Evolutionary conservation across 2,113 vertebrate species (phyloP).

Genomic region (Empidonax traillii): DNA sequence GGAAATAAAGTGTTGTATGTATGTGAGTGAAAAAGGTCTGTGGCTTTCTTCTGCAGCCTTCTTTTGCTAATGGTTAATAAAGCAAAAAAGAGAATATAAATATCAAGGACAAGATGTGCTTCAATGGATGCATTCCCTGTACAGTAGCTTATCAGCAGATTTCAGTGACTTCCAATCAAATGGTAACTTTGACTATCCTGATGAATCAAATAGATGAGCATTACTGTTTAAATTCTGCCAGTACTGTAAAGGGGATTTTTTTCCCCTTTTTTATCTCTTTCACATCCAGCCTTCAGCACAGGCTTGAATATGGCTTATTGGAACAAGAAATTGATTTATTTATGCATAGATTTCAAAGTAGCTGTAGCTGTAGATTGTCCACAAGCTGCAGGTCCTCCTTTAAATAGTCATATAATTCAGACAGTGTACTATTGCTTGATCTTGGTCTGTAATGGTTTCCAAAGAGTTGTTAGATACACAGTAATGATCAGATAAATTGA

Average conservation of each 20-base stretch:
- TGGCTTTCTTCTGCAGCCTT: not conserved
- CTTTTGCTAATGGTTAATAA: not conserved
- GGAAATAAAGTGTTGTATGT: not conserved
- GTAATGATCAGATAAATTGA: not conserved
- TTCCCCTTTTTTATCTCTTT: rapidly evolving
- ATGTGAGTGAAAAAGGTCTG: not conserved
- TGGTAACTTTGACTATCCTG: not conserved
- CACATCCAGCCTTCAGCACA: not conserved
- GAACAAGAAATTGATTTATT: not conserved
- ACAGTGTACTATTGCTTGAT: not conserved
- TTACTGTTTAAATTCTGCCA: not conserved
- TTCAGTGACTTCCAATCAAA: not conserved
- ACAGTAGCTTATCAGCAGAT: not conserved
- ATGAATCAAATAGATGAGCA: not conserved
- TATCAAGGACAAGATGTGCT: not conserved
- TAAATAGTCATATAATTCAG: not conserved
- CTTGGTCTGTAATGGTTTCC: not conserved
- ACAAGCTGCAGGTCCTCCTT: not conserved
- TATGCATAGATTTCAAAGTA: not conserved
- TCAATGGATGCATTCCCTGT: not conserved
- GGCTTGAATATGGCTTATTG: not conserved
- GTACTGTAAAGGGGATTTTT: not conserved
- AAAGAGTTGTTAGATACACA: not conserved
- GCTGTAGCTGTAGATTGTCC: not conserved
- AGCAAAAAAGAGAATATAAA: not conserved